These are phyloP conservation scores for Xanthorhoe designata DNA, from an alignment of 2,888 invertebrate species.

Conservation along the genomic window DNA sequence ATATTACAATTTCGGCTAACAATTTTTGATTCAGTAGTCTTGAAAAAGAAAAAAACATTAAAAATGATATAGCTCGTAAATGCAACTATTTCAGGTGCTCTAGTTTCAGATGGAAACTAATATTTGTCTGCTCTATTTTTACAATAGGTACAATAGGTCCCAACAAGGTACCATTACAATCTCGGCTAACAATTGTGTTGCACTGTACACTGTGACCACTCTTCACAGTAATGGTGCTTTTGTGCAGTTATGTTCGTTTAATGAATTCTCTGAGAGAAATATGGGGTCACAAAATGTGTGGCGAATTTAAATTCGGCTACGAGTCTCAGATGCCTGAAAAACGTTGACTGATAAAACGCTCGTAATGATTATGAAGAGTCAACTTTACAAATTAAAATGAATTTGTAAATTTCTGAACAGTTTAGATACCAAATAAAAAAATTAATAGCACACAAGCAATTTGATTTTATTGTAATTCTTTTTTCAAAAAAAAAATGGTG, in stretches of 20 bases:
- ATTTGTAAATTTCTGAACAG: too few species aligned
- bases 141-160: slow-evolving; percentile 23
- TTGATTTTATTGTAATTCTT: too few species aligned
- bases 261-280: slow-evolving; percentile 56
- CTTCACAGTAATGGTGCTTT: slow-evolving; percentile 46
- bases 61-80: not conserved
- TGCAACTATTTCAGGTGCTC: not conserved
- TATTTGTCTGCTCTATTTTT: slow-evolving; percentile 22
- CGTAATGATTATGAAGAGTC: too few species aligned
- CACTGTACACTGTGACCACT: slow-evolving; percentile 44
- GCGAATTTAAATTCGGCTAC: slow-evolving; percentile 47
- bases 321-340: slow-evolving; percentile 4
- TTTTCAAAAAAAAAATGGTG: too few species aligned
- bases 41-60: too few species aligned
- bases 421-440: too few species aligned
- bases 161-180: slow-evolving; percentile 28
- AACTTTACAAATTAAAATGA: too few species aligned
- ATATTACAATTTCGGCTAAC: too few species aligned
- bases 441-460: too few species aligned
- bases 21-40: too few species aligned
- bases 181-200: slow-evolving; percentile 32
- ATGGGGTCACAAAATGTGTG: slow-evolving; percentile 51
- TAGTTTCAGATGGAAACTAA: slow-evolving; percentile 17
- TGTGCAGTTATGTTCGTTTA: slow-evolving; percentile 49
- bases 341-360: not conserved